Evolutionary conservation across 2,113 vertebrate genomes (phyloP), one percentile per base, ranked within the genome.

Genomic region (Nothoprocta perdicaria): DNA sequence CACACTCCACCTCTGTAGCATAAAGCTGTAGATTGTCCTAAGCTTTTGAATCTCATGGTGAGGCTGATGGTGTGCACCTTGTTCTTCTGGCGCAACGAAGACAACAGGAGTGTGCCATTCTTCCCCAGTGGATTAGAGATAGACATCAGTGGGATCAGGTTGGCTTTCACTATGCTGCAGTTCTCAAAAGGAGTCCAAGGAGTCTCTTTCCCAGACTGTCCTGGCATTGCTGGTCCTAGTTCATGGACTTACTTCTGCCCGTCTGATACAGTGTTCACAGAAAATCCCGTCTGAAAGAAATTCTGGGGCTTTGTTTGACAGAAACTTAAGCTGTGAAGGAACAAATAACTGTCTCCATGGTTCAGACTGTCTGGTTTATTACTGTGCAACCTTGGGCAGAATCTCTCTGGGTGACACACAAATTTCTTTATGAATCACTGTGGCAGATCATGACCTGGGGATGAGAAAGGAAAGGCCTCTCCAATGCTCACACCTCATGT

Each of bases 261-360:
- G 0, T 18, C 43, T 84, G 68, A 71, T 60, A 73, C 26, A 33
- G 24, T 23, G 27, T 35, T 83, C 58, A 41, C 72, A 40, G 75
- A 72, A 38, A 62, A 63, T 21, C 87, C 45, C 38, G 21, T 53
- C 62, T 29, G 17, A 18, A 27, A 83, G n/a, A 52, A 67, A 41
- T 50, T 38, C 41, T 65, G 66, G 48, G 67, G 78, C 86, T 96
- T 96, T 92, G 35, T 93, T 95, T 96, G 95, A 94, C 8, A 24
- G 95, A 96, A 96, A 95, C 93, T 96, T 38, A 95, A 92, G 43
- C 66, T 81, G 55, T 29, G 55, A 92, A 80, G 69, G 90, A 93
- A 50, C 22, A 55, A 55, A 8, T 5, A 22, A 52, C 13, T 71
- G 7, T 43, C 57, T 62, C 63, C 33, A 9, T 31, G 50, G 43